Conservation (phyloP, 2,113 vertebrate species). For the Coturnix japonica region DNA sequence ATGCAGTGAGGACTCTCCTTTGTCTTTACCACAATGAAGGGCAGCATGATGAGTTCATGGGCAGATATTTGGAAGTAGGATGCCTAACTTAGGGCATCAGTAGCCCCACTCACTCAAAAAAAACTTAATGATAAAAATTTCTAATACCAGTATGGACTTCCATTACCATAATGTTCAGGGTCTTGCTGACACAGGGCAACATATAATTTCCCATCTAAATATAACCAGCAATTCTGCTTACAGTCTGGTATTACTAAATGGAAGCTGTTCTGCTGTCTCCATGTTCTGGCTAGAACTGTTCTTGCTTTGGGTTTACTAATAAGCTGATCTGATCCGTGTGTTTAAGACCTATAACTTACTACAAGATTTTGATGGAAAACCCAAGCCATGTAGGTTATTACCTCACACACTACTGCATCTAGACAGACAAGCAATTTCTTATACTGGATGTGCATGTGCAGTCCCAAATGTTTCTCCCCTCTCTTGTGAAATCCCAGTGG, state of each 20-base stretch:
- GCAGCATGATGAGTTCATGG: neutral
- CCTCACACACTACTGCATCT: neutral
- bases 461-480: accelerated
- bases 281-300: neutral
- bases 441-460: neutral
- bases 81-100: neutral
- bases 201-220: neutral
- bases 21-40: neutral
- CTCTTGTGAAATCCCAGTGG: neutral
- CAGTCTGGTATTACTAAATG: neutral
- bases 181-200: neutral
- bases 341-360: neutral
- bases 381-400: neutral
- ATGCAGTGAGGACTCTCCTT: neutral
- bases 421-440: neutral
- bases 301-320: neutral
- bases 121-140: neutral
- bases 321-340: neutral
- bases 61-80: neutral
- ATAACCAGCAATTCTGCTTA: neutral
- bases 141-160: neutral
- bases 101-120: neutral
- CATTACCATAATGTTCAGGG: neutral
- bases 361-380: neutral
- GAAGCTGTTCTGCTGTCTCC: neutral